phyloP scores from a whole-genome alignment of 2,113 vertebrate genomes.

The Gnathonemus echidnorhynchus region DNA sequence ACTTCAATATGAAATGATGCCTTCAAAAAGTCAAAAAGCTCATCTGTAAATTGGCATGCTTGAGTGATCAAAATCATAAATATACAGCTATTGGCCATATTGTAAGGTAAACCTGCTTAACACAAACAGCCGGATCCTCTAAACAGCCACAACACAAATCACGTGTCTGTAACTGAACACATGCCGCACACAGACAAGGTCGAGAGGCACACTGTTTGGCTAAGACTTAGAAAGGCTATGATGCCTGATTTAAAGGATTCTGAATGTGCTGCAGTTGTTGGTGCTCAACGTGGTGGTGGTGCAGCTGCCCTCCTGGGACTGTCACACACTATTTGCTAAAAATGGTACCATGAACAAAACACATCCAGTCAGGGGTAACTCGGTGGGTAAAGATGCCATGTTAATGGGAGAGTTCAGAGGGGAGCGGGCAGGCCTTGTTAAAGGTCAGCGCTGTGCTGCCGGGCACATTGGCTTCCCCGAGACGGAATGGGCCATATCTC shows the following conservation, averaged over 20 bases:
- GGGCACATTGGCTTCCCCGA: neutral
- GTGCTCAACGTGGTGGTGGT: neutral
- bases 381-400: neutral
- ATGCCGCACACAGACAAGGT: neutral
- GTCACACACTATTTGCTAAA: neutral
- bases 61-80: neutral
- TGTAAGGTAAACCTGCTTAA: neutral
- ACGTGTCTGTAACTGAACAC: neutral
- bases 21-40: constrained; percentile 30
- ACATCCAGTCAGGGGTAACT: neutral
- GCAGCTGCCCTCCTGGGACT: neutral
- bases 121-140: neutral
- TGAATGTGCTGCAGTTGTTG: neutral
- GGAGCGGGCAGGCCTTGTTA: neutral
- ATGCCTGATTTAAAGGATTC: neutral
- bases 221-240: neutral
- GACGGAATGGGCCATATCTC: neutral
- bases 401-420: neutral
- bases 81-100: neutral
- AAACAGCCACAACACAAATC: neutral
- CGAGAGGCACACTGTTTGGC: neutral
- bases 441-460: neutral
- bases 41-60: neutral
- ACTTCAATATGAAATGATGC: constrained; percentile 34
- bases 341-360: neutral